Evolutionary conservation across 2,113 vertebrate genomes (phyloP), one percentile per base, ranked within the genome.

Genomic region (Indri indri): DNA sequence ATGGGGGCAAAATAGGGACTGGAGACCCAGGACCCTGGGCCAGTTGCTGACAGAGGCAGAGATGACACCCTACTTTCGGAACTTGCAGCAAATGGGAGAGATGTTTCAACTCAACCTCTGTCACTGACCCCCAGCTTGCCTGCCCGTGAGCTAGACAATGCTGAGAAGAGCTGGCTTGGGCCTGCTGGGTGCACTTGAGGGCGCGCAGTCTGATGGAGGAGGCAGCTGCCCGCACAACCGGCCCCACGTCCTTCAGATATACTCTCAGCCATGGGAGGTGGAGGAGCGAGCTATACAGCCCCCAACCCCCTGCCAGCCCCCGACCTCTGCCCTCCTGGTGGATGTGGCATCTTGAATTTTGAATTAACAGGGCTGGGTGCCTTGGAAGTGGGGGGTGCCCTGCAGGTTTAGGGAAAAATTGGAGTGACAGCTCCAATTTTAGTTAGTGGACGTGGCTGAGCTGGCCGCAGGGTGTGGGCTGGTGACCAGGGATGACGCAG

Each of bases 111-210:
- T 65, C n/a, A 2, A 2, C 83, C 37, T n/a, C 76, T 32, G 30
- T 42, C 20, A 7, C 23, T 74, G 47, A 12, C 65, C 18, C 13
- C 37, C 8, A 2, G 4, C 61, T 50, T 40, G 25, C 66, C 18
- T 45, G 52, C 25, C 23, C 42, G 18, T 13, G n/a, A 70, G 32
- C 16, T 12, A 76, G 42, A 88, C 71, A 4, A 40, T 16, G 32
- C 80, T 50, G 40, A 76, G 50, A 25, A 70, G 45, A 27, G 73
- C 77, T 34, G 57, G 13, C 68, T 16, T 2, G 0, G 23, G 37
- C 25, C 47, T 34, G 7, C 37, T 42, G 34, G 2, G 0, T 5
- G 3, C n/a, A 1, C 30, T 13, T 6, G 37, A 42, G 47, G 17
- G 9, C 1, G 14, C 12, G 1, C 14, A 3, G 68, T 34, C 52